Evolutionary conservation across 2,797 vertebrate genomes (phyloP).

Genomic region (Moxostoma hubbsi): DNA sequence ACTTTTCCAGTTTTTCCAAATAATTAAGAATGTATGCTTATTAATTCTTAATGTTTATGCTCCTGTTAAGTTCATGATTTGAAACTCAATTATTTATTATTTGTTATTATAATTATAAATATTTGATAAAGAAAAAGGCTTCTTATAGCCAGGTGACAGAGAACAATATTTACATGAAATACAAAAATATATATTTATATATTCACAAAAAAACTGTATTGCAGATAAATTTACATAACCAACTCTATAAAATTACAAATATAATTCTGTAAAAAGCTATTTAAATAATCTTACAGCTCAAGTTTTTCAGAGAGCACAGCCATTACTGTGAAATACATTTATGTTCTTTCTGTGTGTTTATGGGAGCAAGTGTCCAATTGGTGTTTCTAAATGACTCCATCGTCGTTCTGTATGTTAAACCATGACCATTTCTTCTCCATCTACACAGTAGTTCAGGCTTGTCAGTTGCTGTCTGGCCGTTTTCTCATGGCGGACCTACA

Average conservation of each 20-base stretch:
- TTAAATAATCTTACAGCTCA: slow-evolving; percentile 86
- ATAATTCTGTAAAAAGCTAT: slow-evolving; percentile 85
- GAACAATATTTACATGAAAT: slow-evolving; percentile 82
- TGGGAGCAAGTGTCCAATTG: slow-evolving; percentile 2
- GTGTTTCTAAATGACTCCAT: slow-evolving; percentile 20
- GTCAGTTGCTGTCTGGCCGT: slow-evolving; percentile 42
- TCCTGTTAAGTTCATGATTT: slow-evolving; percentile 31
- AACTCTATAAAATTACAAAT: slow-evolving; percentile 94
- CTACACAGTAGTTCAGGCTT: slow-evolving; percentile 35
- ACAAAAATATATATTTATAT: slow-evolving; percentile 95
- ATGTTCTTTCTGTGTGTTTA: slow-evolving; percentile 24
- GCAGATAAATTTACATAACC: slow-evolving; percentile 78
- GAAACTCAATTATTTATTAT: slow-evolving; percentile 49
- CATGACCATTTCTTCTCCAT: slow-evolving; percentile 23
- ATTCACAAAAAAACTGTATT: slow-evolving; percentile 68
- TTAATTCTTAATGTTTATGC: background rate
- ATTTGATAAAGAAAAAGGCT: slow-evolving; percentile 50
- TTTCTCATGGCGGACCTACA: slow-evolving; percentile 60
- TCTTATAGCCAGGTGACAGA: slow-evolving; percentile 65
- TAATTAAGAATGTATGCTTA: slow-evolving; percentile 65
- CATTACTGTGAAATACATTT: slow-evolving; percentile 42
- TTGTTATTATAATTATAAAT: too few relatives aligned
- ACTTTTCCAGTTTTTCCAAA: slow-evolving; percentile 67
- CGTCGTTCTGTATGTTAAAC: background rate
- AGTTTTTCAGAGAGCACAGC: slow-evolving; percentile 68